Conservation (phyloP, 2,113 vertebrate species). For the Machaerirhynchus nigripectus region DNA sequence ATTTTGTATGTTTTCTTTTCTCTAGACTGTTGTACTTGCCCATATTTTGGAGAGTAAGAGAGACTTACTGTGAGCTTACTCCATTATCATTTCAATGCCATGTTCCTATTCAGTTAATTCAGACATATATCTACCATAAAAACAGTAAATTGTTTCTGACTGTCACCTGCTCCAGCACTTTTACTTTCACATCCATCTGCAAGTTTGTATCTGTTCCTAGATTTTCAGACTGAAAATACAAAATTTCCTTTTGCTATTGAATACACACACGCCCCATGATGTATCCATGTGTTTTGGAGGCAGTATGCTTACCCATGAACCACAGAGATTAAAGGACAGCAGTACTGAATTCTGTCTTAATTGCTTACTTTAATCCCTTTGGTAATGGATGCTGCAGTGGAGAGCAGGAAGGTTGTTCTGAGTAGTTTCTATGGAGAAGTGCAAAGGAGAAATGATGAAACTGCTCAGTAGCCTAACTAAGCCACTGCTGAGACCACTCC, state of each 20-base stretch:
- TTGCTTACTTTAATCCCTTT: neutral
- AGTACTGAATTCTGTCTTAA: neutral
- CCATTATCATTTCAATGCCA: neutral
- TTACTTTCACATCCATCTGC: neutral
- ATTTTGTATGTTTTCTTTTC: neutral
- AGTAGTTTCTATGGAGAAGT: neutral
- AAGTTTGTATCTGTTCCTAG: neutral
- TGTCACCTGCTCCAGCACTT: neutral
- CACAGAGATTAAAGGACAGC: neutral
- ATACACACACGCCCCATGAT: fast-evolving
- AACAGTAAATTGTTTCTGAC: neutral
- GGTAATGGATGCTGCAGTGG: neutral
- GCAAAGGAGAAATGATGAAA: neutral
- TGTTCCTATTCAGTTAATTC: neutral
- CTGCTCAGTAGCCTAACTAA: neutral
- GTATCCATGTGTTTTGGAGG: neutral
- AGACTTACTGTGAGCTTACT: neutral
- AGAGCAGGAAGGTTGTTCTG: neutral
- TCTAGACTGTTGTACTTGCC: neutral
- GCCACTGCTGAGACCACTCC: neutral
- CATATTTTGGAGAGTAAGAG: neutral
- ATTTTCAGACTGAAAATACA: neutral
- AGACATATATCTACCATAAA: neutral
- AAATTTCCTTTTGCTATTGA: neutral
- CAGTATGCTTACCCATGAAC: neutral